Base-by-base conservation (phyloP, 2,888 invertebrate genomes). In the Oligia latruncula region DNA sequence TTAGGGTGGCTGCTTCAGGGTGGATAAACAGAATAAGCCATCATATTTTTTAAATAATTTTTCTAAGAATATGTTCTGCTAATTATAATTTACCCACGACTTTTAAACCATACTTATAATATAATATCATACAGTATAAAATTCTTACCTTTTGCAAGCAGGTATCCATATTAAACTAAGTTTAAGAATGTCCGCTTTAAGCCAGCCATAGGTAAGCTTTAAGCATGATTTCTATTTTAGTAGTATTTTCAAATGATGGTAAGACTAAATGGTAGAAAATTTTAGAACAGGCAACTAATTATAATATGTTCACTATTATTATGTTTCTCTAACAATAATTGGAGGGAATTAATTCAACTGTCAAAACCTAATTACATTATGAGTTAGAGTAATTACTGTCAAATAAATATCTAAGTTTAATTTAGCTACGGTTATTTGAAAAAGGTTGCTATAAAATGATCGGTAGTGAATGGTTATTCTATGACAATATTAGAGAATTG, bases 151-250 rank as follows among this genome's bases (percentile, higher is more conserved):
- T 92, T 82, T 81, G 35, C 78, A 90, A 84, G 79, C 85, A 86
- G 85, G 77, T 81, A 79, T 84, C 87, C 87, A 82, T 87, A 83
- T 80, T 0, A 83, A 84, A 82, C 78, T 80, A 85, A 74, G 17
- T 72, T 78, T 78, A 85, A 55, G 65, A 81, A 81, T 82, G 75
- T 85, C 77, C 67, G 83, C 87, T 73, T 84, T 77, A 92, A 93
- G 93, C 92, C 92, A 92, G 89, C 84, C 91, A 88, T 82, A 88
- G 85, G 90, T 89, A 93, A 93, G 93, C 93, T 87, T 88, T 74
- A 93, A 93, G 93, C 93, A 87, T 87, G 80, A 86, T 90, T 92
- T 91, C 92, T 93, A 91, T 82, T 73, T 91, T 92, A 91, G 92
- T 92, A 92, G 85, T 90, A 90, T 70, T 87, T 85, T 71, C 43